These are phyloP conservation scores for Thecocarcelia acutangulata DNA, from an alignment of 2,888 invertebrate species.

Conservation along the genomic window DNA sequence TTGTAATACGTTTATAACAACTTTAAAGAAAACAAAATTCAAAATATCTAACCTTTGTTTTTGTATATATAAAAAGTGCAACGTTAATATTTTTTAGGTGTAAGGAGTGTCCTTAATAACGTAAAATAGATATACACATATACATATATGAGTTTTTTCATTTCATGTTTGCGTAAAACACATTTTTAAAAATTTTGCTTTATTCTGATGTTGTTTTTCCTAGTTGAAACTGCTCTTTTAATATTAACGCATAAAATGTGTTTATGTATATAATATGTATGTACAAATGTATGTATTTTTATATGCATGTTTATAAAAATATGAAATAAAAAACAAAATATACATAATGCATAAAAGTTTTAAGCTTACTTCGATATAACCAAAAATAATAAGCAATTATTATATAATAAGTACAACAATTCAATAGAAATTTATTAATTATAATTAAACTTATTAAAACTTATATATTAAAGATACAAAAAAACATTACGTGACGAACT, in stretches of 20 bases:
- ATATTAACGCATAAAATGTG: no score
- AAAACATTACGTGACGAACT: not conserved
- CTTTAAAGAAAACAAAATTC: conserved; percentile 11
- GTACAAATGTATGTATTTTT: no score
- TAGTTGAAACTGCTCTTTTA: no score
- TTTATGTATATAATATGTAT: no score
- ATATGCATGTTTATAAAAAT: no score
- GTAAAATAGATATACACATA: conserved; percentile 21
- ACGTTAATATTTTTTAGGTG: no score
- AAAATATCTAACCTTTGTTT: not conserved
- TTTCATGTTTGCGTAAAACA: conserved; percentile 37
- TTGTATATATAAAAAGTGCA: conserved; percentile 6
- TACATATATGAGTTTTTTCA: not conserved
- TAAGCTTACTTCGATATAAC: not conserved
- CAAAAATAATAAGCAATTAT: conserved; percentile 10
- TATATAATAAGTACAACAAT: conserved; percentile 55
- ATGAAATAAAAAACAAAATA: no score
- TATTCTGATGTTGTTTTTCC: no score
- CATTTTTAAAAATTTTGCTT: conserved; percentile 60
- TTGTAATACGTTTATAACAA: not conserved
- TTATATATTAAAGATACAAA: not conserved
- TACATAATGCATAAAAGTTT: no score
- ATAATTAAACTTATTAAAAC: not conserved
- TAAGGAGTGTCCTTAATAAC: conserved; percentile 38
- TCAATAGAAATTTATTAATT: not conserved